These are phyloP conservation scores for Calosoma granatense DNA, from an alignment of 1,140 invertebrate species.

Conservation along the genomic window DNA sequence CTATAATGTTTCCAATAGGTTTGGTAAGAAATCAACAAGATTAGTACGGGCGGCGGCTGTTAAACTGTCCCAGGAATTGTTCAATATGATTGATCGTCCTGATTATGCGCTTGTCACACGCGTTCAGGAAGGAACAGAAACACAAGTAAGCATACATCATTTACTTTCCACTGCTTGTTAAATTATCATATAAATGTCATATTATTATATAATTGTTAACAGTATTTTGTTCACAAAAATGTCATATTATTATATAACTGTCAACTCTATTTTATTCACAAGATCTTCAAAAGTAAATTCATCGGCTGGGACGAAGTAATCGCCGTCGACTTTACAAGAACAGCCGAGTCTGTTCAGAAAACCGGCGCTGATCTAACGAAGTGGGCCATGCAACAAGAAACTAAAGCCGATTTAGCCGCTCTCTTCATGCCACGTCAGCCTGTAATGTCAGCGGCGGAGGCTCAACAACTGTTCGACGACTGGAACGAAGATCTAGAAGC, in stretches of 20 bases:
- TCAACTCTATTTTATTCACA: neutral
- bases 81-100: conserved; percentile 84
- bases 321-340: conserved; percentile 97
- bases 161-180: too few relatives aligned
- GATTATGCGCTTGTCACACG: conserved; percentile 81
- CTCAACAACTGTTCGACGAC: conserved; percentile 81
- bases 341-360: conserved; percentile 91
- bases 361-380: conserved; percentile 93
- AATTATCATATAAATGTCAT: too few relatives aligned
- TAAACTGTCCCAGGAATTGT: conserved; percentile 90
- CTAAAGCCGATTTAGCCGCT: conserved; percentile 86
- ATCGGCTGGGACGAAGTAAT: conserved; percentile 98
- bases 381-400: conserved; percentile 86
- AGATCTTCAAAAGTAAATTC: conserved; percentile 98
- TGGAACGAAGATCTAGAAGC: conserved; percentile 95
- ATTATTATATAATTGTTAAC: too few relatives aligned
- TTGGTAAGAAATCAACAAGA: conserved; percentile 95
- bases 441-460: conserved; percentile 74
- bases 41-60: conserved; percentile 92
- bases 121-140: conserved; percentile 77
- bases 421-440: conserved; percentile 92
- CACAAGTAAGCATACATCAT: conserved; percentile 46
- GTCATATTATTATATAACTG: too few relatives aligned
- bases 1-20: conserved; percentile 45
- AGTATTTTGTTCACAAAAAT: too few relatives aligned